Evolutionary conservation across 2,113 vertebrate genomes (phyloP).

Genomic region (Noturus placidus): DNA sequence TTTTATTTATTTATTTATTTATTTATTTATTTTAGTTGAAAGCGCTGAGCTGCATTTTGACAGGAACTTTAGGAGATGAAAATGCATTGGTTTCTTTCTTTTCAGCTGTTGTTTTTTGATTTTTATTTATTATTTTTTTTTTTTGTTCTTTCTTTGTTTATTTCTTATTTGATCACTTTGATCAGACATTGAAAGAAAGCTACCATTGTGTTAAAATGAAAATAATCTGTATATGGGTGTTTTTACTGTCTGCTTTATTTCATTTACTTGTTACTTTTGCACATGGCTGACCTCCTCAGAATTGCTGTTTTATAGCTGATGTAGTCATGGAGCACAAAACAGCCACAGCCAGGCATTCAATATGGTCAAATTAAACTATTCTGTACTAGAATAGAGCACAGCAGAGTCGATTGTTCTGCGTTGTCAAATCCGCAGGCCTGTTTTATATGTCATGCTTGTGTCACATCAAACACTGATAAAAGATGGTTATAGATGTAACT

Average conservation of each 20-base stretch:
- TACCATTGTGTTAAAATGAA: background rate
- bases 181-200: background rate
- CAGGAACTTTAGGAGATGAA: background rate
- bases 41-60: background rate
- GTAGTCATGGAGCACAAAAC: background rate
- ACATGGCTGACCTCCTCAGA: background rate
- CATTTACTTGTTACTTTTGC: background rate
- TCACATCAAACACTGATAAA: background rate
- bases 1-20: constrained; percentile 30
- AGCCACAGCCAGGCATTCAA: constrained; percentile 3
- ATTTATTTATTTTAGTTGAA: constrained; percentile 35
- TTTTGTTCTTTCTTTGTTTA: background rate
- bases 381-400: background rate
- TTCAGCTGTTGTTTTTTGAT: background rate
- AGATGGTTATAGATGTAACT: constrained; percentile 20
- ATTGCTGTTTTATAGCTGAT: background rate
- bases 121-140: background rate
- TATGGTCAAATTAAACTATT: constrained; percentile 4
- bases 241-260: background rate
- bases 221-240: background rate
- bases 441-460: background rate
- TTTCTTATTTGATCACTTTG: background rate
- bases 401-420: background rate
- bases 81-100: background rate
- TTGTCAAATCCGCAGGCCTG: background rate